A percentile compares a stretch with the other conserved stretches of the same genome.
Conservation (phyloP, 2,888 invertebrate species). For the Erpobdella octoculata region DNA sequence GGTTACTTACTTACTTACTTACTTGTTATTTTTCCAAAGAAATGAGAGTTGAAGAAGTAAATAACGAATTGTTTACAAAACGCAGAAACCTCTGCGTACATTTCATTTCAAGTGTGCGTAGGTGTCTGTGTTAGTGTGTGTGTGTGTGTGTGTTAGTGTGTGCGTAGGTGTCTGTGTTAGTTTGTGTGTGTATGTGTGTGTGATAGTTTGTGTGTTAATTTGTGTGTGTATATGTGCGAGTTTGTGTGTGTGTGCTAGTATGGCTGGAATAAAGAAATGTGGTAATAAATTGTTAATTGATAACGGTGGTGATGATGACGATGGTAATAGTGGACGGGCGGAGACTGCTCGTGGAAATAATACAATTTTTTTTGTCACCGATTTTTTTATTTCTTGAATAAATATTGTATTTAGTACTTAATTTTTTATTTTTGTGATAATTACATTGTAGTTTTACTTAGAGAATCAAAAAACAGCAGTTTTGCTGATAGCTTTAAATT, state of each 20-base stretch:
- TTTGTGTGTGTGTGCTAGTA: neutral
- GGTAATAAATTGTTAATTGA: neutral
- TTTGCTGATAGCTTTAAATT: neutral
- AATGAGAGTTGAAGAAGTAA: no score
- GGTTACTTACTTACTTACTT: no score
- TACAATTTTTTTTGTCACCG: no score
- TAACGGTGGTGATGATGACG: conserved; percentile 1
- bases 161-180: conserved; percentile 2
- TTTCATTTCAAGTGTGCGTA: no score
- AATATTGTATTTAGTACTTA: no score
- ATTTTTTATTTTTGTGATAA: no score
- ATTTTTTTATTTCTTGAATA: no score
- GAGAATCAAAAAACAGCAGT: neutral
- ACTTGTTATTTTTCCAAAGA: no score
- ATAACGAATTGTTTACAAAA: no score
- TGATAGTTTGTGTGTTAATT: neutral
- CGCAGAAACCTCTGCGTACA: no score
- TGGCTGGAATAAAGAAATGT: neutral
- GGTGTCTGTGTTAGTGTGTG: neutral
- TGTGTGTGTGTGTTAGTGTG: neutral
- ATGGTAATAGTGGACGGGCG: neutral
- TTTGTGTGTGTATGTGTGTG: neutral
- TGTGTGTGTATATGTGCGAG: neutral
- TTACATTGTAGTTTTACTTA: no score
- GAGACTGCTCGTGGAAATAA: neutral